Percentiles rank a stretch among this genome's conserved stretches.
phyloP scores from a whole-genome alignment of 2,113 vertebrate genomes.

The Albula glossodonta region DNA sequence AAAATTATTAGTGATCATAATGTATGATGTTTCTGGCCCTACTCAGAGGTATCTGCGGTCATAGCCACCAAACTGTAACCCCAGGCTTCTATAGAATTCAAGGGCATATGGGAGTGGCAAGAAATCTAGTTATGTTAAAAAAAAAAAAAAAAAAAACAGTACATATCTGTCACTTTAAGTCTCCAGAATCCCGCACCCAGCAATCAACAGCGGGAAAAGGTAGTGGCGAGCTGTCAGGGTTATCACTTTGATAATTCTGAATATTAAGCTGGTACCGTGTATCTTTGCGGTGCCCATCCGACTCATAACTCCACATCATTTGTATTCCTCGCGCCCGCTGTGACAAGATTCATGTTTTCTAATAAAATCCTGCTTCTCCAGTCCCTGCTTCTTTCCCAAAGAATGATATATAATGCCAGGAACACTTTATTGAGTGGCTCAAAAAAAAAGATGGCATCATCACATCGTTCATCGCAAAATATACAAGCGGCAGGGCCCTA shows the following conservation, averaged over 20 bases:
- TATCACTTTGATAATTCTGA: constrained; percentile 62
- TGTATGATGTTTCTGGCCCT: constrained; percentile 7
- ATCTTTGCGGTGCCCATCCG: constrained; percentile 61
- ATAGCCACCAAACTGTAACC: constrained; percentile 36
- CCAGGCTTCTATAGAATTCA: constrained; percentile 56
- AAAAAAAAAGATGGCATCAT: constrained; percentile 43
- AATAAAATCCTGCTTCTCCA: constrained; percentile 61
- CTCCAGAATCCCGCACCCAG: constrained; percentile 50
- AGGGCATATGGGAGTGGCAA: constrained; percentile 46
- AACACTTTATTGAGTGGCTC: constrained; percentile 60
- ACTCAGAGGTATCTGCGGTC: constrained; percentile 36
- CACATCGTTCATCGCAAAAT: constrained; percentile 49
- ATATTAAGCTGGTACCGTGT: constrained; percentile 58
- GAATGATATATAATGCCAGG: constrained; percentile 59
- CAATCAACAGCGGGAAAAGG: constrained; percentile 52
- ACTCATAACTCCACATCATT: constrained; percentile 45
- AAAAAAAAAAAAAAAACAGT: constrained; percentile 45
- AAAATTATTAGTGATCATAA: neutral
- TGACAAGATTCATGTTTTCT: constrained; percentile 66
- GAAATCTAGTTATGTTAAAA: constrained; percentile 55
- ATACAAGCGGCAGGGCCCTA: constrained; percentile 46
- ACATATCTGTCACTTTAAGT: constrained; percentile 54
- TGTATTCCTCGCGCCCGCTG: constrained; percentile 53
- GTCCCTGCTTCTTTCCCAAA: constrained; percentile 48
- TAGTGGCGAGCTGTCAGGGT: constrained; percentile 57